Evolutionary conservation across 2,113 vertebrate species (phyloP), one percentile per base, ranked within the genome.

Genomic region (Corapipo altera): DNA sequence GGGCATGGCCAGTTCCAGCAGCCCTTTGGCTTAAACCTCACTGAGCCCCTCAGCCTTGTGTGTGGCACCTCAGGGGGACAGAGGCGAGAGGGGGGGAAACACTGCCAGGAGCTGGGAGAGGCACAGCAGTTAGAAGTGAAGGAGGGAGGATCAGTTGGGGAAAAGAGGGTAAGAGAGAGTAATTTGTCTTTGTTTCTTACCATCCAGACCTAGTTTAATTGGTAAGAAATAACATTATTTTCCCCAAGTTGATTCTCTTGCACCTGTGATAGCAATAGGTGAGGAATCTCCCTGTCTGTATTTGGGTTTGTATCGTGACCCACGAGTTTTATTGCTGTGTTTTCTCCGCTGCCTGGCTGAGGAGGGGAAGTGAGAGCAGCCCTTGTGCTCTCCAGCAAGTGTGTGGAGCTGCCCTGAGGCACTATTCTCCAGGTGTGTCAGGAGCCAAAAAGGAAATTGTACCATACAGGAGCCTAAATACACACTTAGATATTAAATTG

Each of bases 1-100:
- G 5, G 51, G 16, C 54, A 24, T 2, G 4, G 35, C 21, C 3
- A 3, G 21, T 46, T 61, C 19, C 1, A 10, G 35, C 1, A 10
- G 41, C 16, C n/a, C 32, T 3, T 1, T 16, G 21, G 7, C 55
- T 37, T 44, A n/a, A n/a, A 12, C n/a, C 33, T 30, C 0, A 0
- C 17, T 10, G 17, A 43, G 17, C 58, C 21, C n/a, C 32, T 67
- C n/a, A 77, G 46, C 20, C 24, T 32, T 9, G 2, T 1, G 4
- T 21, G 27, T 33, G 27, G 12, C 6, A 15, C 21, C 43, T 65
- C 1, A 0, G 16, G 39, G 33, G 5, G 4, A 35, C 0, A 0
- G 11, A 30, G 16, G 15, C 35, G 13, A 12, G 22, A 6, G 22
- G 3, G 7, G n/a, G 28, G 9, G 4, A 48, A 69, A 30, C 18